Conservation (phyloP, 2,113 vertebrate species). For the Cochlearius cochlearius region DNA sequence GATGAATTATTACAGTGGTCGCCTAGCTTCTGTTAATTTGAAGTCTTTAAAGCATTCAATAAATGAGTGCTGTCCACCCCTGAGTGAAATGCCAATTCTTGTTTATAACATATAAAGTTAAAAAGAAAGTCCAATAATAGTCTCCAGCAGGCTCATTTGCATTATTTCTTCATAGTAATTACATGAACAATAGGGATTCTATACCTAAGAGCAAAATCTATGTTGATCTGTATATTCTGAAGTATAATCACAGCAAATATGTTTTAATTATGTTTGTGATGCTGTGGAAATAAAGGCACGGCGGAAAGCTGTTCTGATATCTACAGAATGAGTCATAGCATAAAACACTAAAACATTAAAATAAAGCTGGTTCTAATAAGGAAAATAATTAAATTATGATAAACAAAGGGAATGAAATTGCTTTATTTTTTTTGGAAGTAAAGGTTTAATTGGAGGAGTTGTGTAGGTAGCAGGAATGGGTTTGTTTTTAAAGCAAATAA, state of each 20-base stretch:
- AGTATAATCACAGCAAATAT: conserved; percentile 40
- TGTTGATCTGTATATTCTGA: conserved; percentile 20
- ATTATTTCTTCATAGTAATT: conserved; percentile 46
- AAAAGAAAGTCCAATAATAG: conserved; percentile 14
- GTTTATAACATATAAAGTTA: conserved; percentile 21
- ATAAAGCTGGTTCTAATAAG: conserved; percentile 31
- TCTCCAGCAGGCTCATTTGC: conserved; percentile 39
- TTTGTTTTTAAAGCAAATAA: conserved; percentile 30
- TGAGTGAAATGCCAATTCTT: conserved; percentile 34
- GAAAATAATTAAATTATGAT: conserved; percentile 51
- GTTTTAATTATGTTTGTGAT: conserved; percentile 20
- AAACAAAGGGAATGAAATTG: conserved; percentile 35
- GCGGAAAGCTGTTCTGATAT: not conserved
- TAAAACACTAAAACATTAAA: not conserved
- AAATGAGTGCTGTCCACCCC: conserved; percentile 2
- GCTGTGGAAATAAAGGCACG: not conserved
- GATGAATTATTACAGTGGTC: not conserved
- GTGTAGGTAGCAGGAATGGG: not conserved
- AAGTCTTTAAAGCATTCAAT: conserved; percentile 3
- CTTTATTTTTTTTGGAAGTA: conserved; percentile 14
- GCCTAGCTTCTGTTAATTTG: conserved; percentile 17
- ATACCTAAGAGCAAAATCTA: conserved; percentile 53
- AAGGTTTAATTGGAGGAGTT: conserved; percentile 35
- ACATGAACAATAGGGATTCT: conserved; percentile 25
- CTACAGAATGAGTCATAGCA: conserved; percentile 19